Base-by-base conservation (phyloP, 2,113 vertebrate genomes). In the Brachirus orientalis region DNA sequence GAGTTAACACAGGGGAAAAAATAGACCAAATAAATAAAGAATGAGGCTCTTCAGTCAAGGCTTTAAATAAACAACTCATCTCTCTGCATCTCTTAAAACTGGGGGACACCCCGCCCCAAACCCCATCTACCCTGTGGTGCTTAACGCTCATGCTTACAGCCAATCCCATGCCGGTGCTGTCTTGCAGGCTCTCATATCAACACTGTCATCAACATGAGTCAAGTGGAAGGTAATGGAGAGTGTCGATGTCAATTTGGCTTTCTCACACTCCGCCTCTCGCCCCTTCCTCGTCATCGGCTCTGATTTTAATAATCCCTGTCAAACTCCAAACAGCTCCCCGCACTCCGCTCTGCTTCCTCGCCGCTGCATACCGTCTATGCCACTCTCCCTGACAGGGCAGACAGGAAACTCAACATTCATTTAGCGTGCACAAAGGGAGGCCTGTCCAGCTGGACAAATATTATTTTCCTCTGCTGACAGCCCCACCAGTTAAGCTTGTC, bases 241-340 rank as follows among this genome's bases (percentile, higher is more conserved):
- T 96, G 95, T 96, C 97, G 96, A 90, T 96, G 95, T 97, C 97
- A 97, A 98, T 97, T 98, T 94, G 91, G 90, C 92, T 94, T 94
- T 93, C 94, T 95, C 94, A 93, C 91, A 93, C 90, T 94, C 92
- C 80, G 85, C 94, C 83, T 93, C 94, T 94, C 94, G 89, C 89
- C 91, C 90, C 94, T 90, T 89, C 94, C 94, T 95, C 94, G 66
- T 87, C 89, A 95, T 93, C 94, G 94, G 93, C 92, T 94, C 94
- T 94, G 94, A 97, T 97, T 98, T 97, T 97, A 99, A 98, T 98
- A 97, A 99, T 97, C 95, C 95, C 94, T 96, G 97, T 98, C 97
- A 98, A 97, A 95, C 92, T 94, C 94, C 94, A 95, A 96, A 95
- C 95, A 95, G 93, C 94, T 94, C 91, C 94, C 93, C 92, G 64